Conservation (phyloP, 2,888 invertebrate species). For the Buathra laborator region DNA sequence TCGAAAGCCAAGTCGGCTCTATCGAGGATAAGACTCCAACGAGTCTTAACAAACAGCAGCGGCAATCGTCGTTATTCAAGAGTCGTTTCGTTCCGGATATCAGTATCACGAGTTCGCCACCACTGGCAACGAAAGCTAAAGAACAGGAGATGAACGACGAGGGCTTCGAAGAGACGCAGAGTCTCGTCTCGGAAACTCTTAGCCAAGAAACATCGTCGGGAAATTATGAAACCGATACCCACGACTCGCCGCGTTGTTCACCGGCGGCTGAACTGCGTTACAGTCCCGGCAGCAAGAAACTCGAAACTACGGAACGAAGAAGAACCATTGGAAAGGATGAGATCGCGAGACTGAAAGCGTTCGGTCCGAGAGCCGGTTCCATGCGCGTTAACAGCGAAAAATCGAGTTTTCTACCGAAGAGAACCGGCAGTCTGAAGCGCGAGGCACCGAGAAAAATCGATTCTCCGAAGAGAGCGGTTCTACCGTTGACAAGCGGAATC, state of each 20-base stretch:
- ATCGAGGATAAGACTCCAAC: slow-evolving; percentile 51
- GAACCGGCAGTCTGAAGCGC: slow-evolving; percentile 77
- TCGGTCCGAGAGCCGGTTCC: slow-evolving; percentile 66
- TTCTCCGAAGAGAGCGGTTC: slow-evolving; percentile 66
- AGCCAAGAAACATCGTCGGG: slow-evolving; percentile 94
- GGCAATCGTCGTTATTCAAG: slow-evolving; percentile 71
- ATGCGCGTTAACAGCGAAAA: slow-evolving; percentile 71
- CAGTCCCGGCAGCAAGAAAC: slow-evolving; percentile 60
- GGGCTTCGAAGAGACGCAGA: slow-evolving; percentile 96
- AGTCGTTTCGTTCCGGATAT: slow-evolving; percentile 84
- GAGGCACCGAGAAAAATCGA: slow-evolving; percentile 70
- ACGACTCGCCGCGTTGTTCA: slow-evolving; percentile 85
- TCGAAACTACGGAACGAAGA: slow-evolving; percentile 48
- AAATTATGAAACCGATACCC: slow-evolving; percentile 88
- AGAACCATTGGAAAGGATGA: slow-evolving; percentile 70
- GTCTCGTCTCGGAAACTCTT: slow-evolving; percentile 94
- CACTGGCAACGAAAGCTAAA: slow-evolving; percentile 79
- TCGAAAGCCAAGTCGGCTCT: slow-evolving; percentile 6
- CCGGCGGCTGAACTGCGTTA: slow-evolving; percentile 80
- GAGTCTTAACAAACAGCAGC: slow-evolving; percentile 11
- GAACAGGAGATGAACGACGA: slow-evolving; percentile 94
- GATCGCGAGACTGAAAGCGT: slow-evolving; percentile 66
- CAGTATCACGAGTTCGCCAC: slow-evolving; percentile 85
- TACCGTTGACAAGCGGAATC: slow-evolving; percentile 34
- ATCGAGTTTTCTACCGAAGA: slow-evolving; percentile 81